Conservation (phyloP, 2,113 vertebrate genomes). For the Euleptes europaea region DNA sequence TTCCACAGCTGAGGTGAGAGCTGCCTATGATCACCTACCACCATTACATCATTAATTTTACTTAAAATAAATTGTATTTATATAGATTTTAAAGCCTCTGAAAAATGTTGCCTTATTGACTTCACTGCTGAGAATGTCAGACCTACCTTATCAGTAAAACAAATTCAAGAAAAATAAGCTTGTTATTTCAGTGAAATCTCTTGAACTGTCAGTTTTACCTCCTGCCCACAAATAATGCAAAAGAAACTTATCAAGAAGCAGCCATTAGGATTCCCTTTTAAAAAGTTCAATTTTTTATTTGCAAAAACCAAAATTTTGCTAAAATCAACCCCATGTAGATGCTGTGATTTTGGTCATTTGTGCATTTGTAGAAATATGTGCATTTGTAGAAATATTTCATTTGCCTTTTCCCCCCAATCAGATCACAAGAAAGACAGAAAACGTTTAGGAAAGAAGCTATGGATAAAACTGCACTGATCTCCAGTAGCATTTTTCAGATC, state of each 20-base stretch:
- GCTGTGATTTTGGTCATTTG: neutral
- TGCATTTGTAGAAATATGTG: no score
- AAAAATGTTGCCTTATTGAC: neutral
- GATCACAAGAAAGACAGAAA: neutral
- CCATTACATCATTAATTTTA: neutral
- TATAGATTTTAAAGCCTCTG: neutral
- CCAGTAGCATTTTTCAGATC: neutral
- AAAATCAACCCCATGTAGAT: neutral
- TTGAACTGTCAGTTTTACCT: neutral
- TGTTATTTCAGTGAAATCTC: neutral
- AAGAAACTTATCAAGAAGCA: neutral
- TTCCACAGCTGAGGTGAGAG: no score
- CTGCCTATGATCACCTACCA: neutral
- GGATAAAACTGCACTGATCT: neutral
- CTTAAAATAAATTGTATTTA: neutral
- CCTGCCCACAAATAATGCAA: neutral
- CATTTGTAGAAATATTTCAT: neutral
- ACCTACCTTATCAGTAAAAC: neutral
- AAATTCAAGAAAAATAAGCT: neutral
- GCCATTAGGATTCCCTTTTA: neutral
- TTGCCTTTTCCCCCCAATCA: neutral
- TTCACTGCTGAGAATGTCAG: neutral
- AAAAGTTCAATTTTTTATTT: neutral
- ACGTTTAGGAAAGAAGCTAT: neutral
- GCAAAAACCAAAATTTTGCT: neutral